Evolutionary conservation across 2,888 invertebrate genomes (phyloP).

Genomic region (Hyles lineata): DNA sequence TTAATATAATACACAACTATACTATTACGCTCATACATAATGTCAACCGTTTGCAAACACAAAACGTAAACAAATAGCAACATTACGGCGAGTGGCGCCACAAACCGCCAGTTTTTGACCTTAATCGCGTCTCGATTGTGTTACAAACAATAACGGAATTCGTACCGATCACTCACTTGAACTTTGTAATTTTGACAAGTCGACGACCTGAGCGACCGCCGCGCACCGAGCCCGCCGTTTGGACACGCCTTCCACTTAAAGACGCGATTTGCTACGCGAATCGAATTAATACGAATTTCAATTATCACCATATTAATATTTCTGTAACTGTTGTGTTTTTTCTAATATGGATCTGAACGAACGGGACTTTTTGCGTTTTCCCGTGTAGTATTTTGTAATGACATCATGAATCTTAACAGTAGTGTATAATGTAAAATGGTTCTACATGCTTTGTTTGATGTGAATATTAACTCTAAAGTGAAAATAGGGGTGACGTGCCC

Average conservation of each 20-base stretch:
- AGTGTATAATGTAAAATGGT: no score
- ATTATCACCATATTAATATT: not conserved
- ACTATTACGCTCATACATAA: no score
- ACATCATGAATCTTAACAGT: no score
- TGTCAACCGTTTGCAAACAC: no score
- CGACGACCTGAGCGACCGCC: slow-evolving; percentile 50
- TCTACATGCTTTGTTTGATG: no score
- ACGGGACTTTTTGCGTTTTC: no score
- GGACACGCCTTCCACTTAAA: slow-evolving; percentile 23
- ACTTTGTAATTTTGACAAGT: slow-evolving; percentile 60
- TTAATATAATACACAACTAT: no score
- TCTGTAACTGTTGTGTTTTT: not conserved
- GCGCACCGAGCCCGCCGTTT: slow-evolving; percentile 1
- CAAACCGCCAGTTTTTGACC: slow-evolving; percentile 35
- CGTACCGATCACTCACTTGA: slow-evolving; percentile 61
- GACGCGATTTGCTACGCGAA: slow-evolving; percentile 11
- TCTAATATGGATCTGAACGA: no score
- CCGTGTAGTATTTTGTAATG: no score
- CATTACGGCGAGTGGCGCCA: slow-evolving; percentile 6
- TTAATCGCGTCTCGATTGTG: slow-evolving; percentile 52
- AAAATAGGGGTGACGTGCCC: no score
- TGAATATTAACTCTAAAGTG: no score
- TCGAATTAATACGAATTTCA: slow-evolving; percentile 14
- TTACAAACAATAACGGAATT: slow-evolving; percentile 70
- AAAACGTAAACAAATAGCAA: not conserved